A percentile compares a stretch with the other conserved stretches of the same genome.
Conservation (phyloP, 2,888 invertebrate species). For the Sphinx pinastri region DNA sequence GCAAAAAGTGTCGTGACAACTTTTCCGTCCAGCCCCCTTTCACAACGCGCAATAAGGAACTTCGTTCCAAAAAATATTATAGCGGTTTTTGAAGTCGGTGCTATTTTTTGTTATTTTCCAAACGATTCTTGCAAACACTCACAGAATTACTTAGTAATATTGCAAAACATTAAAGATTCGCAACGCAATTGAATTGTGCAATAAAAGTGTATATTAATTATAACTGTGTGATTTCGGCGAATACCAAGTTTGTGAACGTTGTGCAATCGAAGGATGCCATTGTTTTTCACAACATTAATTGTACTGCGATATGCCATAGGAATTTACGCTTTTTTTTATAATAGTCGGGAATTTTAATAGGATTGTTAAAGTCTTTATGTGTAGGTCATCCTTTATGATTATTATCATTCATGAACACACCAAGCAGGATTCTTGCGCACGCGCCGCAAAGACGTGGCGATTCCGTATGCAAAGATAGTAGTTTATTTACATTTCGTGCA, state of each 20-base stretch:
- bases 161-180: conserved; percentile 30
- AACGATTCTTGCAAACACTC: neutral
- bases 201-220: conserved; percentile 22
- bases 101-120: neutral
- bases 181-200: conserved; percentile 13
- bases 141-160: conserved; percentile 27
- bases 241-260: conserved; percentile 6
- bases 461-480: no score
- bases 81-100: no score
- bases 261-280: conserved; percentile 13
- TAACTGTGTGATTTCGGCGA: conserved; percentile 19
- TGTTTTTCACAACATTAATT: conserved; percentile 22
- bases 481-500: no score
- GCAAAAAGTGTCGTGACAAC: no score
- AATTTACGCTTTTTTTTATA: conserved; percentile 12
- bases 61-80: no score
- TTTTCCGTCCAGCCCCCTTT: no score
- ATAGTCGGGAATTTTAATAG: conserved; percentile 8
- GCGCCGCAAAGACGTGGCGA: no score
- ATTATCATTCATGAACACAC: neutral
- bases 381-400: conserved; percentile 9
- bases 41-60: no score
- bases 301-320: conserved; percentile 6
- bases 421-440: no score
- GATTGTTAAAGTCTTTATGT: neutral